These are phyloP conservation scores for Cryptosula pallasiana DNA, from an alignment of 2,888 invertebrate genomes.

Conservation along the genomic window DNA sequence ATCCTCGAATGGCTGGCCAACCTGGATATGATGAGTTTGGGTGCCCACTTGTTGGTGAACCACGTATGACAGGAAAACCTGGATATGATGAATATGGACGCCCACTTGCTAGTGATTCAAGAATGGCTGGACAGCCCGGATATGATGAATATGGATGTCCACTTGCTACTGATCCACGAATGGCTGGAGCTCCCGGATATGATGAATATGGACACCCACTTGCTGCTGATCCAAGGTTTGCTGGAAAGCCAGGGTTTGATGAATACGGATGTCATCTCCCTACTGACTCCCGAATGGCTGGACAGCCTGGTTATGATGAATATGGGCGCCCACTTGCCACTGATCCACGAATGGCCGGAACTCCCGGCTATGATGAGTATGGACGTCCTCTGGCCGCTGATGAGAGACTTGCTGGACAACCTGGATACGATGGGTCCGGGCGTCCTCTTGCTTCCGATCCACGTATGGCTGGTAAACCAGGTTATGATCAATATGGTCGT, in stretches of 20 bases:
- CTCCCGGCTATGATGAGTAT: background rate
- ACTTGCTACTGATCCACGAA: background rate
- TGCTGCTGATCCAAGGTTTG: background rate
- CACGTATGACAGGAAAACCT: background rate
- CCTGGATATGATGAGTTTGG: constrained; percentile 10
- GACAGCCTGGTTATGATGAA: constrained; percentile 1
- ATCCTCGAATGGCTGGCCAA: background rate
- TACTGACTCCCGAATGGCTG: background rate
- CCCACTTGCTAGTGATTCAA: background rate
- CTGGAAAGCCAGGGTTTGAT: background rate
- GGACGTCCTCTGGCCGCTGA: background rate
- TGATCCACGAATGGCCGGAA: background rate
- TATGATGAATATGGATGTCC: constrained; percentile 17
- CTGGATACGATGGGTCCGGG: constrained; percentile 7
- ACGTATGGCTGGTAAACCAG: background rate
- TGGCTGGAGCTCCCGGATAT: constrained; percentile 7
- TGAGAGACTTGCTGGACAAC: background rate
- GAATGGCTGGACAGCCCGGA: background rate
- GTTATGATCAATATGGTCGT: background rate
- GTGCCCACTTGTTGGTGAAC: background rate
- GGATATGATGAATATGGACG: constrained; percentile 15
- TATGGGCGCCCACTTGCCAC: background rate
- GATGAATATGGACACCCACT: constrained; percentile 25
- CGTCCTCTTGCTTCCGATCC: background rate
- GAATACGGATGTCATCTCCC: background rate